Percentiles rank a stretch among this genome's conserved stretches.
These are phyloP conservation scores for Eristalis intricaria DNA, from an alignment of 2,888 invertebrate genomes.

Conservation along the genomic window DNA sequence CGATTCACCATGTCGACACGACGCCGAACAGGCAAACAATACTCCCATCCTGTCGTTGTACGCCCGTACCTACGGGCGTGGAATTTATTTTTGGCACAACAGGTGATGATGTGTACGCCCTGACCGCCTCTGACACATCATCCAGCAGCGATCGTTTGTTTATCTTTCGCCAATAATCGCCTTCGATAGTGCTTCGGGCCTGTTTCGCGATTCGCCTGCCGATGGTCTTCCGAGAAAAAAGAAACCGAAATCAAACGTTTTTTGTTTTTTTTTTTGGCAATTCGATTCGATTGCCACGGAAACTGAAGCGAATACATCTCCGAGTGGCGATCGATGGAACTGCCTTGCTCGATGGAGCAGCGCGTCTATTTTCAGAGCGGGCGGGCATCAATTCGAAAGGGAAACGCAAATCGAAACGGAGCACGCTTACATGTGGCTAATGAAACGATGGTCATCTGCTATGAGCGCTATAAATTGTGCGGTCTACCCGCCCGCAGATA, in stretches of 20 bases:
- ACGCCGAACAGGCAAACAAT: constrained; percentile 36
- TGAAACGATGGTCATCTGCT: constrained; percentile 14
- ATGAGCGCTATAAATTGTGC: constrained; percentile 32
- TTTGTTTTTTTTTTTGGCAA: constrained; percentile 23
- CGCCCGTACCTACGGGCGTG: neutral
- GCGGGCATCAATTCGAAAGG: constrained; percentile 6
- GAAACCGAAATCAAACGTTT: constrained; percentile 28
- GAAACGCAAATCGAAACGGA: constrained; percentile 16
- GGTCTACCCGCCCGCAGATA: constrained; percentile 19
- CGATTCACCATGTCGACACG: constrained; percentile 2
- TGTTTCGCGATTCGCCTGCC: neutral
- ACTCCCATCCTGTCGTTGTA: constrained; percentile 27
- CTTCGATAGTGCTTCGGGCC: constrained; percentile 48
- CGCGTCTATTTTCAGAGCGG: constrained; percentile 45
- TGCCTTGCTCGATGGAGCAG: neutral
- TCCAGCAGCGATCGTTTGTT: constrained; percentile 45
- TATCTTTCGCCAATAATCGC: constrained; percentile 57
- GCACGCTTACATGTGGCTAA: constrained; percentile 13
- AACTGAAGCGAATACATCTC: constrained; percentile 35
- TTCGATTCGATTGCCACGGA: constrained; percentile 19
- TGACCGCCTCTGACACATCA: constrained; percentile 40
- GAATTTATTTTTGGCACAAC: constrained; percentile 59
- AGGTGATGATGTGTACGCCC: constrained; percentile 56
- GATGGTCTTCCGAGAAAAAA: constrained; percentile 13
- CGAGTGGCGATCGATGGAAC: neutral